Evolutionary conservation across 2,113 vertebrate species (phyloP).

Genomic region (Crotalus helleri): DNA sequence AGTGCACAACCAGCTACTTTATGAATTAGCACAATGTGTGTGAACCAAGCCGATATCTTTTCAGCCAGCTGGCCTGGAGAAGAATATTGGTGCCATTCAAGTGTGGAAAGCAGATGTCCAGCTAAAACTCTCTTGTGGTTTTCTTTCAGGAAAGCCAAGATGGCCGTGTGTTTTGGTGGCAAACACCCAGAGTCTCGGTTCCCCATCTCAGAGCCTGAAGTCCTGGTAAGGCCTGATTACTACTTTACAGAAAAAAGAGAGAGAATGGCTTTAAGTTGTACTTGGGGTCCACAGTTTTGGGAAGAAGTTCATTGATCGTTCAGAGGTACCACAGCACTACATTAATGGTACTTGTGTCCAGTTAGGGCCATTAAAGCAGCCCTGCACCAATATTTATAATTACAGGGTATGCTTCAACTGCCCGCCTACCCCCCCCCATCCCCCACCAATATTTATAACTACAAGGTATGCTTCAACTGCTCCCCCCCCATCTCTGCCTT

Average conservation of each 20-base stretch:
- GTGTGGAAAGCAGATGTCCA: background rate
- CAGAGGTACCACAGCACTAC: background rate
- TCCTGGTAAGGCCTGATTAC: slow-evolving; percentile 56
- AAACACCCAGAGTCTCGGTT: slow-evolving; percentile 6
- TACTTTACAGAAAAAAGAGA: background rate
- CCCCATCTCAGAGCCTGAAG: slow-evolving; percentile 47
- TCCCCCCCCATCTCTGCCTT: background rate
- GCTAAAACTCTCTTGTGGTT: background rate
- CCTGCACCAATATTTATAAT: background rate
- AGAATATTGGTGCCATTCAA: background rate
- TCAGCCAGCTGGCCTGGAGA: background rate
- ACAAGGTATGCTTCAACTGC: background rate
- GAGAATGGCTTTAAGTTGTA: background rate
- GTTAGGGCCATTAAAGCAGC: background rate
- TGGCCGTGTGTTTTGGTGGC: slow-evolving; percentile 36
- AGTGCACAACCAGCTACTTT: background rate
- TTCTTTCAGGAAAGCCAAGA: slow-evolving; percentile 53
- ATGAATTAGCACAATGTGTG: background rate
- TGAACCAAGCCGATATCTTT: background rate
- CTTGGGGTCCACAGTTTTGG: background rate
- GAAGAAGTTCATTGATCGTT: background rate
- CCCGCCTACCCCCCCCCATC: too few relatives aligned
- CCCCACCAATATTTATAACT: background rate
- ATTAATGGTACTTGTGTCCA: background rate
- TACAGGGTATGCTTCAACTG: background rate